Evolutionary conservation across 2,113 vertebrate genomes (phyloP), one percentile per base, ranked within the genome.

Genomic region (Xenopus tropicalis): DNA sequence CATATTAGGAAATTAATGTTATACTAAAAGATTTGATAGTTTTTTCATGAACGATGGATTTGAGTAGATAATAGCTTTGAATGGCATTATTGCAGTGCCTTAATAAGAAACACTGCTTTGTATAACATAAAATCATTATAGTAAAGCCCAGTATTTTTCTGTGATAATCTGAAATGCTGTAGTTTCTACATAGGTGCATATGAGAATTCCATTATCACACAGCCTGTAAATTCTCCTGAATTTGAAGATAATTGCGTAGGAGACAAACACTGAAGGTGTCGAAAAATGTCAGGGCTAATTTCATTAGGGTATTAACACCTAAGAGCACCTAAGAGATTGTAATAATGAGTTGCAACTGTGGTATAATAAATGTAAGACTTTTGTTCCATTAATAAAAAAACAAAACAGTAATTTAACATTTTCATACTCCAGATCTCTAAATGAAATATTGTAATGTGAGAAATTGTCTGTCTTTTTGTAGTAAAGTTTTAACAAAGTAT

Each of bases 191-290:
- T 48, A 17, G 16, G 46, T 48, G 46, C 46, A 48, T 48, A 12
- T 54, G 52, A n/a, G 52, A 54, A 54, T 54, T 54, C 52, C 7
- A 54, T 54, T 54, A 59, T 59, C 57, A 59, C 22, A 59, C 21
- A 54, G 52, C n/a, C 52, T n/a, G 52, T 54, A 6, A 66, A 73
- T 37, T 44, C 37, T 58, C 23, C 23, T 61, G 43, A 24, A 59
- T 61, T 24, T 25, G 11, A 48, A 66, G 14, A 59, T 4, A 43
- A 58, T 29, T 65, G 70, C 42, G 16, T 44, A 59, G 61, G 11
- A 44, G 42, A 25, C 63, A 59, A 72, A 25, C 54, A 20, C 63
- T 48, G 22, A 52, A 22, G 25, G 66, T 59, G 62, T 29, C 66
- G 58, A 65, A 22, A 48, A 56, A 51, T 61, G 22, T 19, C 8